phyloP scores from a whole-genome alignment of 1,140 invertebrate species.

The Venustaconcha ellipsiformis region DNA sequence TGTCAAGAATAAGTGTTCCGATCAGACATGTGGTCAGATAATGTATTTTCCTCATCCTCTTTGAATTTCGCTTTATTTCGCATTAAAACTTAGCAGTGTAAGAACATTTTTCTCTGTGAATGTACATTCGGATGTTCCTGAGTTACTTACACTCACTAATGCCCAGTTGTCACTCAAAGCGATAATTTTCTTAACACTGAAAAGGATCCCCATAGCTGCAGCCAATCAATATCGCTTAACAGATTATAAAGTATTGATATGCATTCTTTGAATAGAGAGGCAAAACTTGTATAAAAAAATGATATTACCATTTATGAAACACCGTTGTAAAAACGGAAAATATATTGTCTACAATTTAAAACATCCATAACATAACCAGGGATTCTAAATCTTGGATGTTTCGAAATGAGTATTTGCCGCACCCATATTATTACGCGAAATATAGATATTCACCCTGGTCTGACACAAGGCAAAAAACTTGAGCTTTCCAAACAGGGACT shows the following conservation, averaged over 20 bases:
- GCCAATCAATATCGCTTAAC: background rate
- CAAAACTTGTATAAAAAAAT: background rate
- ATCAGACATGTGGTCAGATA: constrained; percentile 10
- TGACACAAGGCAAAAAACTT: constrained; percentile 2
- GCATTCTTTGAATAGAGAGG: background rate
- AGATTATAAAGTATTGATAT: background rate
- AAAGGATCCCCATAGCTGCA: background rate
- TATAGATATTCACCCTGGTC: background rate
- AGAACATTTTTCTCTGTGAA: constrained; percentile 10
- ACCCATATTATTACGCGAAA: background rate
- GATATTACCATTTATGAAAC: background rate
- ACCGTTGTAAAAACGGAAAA: too few relatives aligned
- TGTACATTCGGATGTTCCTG: background rate
- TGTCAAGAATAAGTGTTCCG: background rate
- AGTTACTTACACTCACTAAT: background rate
- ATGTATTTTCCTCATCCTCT: background rate
- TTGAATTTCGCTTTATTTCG: background rate
- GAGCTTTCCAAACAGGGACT: constrained; percentile 5
- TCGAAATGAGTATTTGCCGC: background rate
- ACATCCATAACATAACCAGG: constrained; percentile 1
- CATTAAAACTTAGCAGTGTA: constrained; percentile 7
- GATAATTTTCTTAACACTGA: background rate
- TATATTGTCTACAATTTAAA: background rate
- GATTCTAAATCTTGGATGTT: background rate
- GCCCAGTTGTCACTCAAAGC: constrained; percentile 8